Base-by-base conservation (phyloP, 2,113 vertebrate genomes). In the Chamaea fasciata region DNA sequence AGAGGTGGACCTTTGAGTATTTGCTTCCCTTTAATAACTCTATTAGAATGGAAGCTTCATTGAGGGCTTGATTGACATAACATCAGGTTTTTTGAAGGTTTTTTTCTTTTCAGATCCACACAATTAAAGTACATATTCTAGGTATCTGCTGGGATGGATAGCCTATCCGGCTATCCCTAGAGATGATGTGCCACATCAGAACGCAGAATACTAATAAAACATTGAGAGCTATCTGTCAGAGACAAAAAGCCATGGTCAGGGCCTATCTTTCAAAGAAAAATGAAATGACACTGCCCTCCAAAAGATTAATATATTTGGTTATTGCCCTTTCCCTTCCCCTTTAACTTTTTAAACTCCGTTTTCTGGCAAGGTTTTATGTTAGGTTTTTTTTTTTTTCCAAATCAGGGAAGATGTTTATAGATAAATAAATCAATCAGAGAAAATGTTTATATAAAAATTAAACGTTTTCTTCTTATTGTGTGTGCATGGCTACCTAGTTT, bases 191-290 rank as follows among this genome's bases (percentile, higher is more conserved):
- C 77, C 91, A 79, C 87, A 85, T 85, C 83, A 86, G 63, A 94
- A 68, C 82, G 81, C 47, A 88, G 88, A 95, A 94, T 96, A 78
- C 78, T 96, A 96, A 94, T 93, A 96, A 92, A 96, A 95, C 76
- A 63, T 71, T 90, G 93, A 92, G 88, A 92, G 56, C 79, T 80
- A 92, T 94, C 88, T 97, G 88, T 93, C 90, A 94, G 76, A 96
- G 83, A 88, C 88, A 95, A 87, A 96, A 97, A 96, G 64, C 46
- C 64, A 46, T 93, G 85, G 86, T 88, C 85, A 95, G 92, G 79
- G 44, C 92, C 90, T 94, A 50, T 93, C 73, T 95, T 94, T 90
- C 83, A 86, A 86, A 93, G 90, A 93, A 94, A 96, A 95, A 92
- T 92, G 60, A 90, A 96, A 83, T 93, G 2, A 95, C 71, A 73